phyloP scores from a whole-genome alignment of 37 sponge, comb jelly and placozoan species.

The Hexactinellida sp. region DNA sequence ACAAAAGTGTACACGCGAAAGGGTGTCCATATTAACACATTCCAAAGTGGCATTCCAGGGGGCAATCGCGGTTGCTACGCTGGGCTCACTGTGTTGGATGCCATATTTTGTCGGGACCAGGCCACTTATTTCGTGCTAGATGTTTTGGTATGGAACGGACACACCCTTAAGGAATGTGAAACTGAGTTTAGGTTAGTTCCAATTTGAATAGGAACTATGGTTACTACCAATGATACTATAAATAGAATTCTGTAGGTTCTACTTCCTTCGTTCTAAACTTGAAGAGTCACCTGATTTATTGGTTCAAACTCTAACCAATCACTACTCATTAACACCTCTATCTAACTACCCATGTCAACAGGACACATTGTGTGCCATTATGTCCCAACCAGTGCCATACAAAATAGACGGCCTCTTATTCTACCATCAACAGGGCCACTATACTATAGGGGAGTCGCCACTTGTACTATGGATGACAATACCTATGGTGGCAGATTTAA shows the following conservation, averaged over 20 bases:
- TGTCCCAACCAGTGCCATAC: conserved; percentile 22
- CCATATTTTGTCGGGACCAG: background rate
- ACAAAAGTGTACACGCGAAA: conserved; percentile 62
- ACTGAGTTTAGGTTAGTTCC: conserved; percentile 30
- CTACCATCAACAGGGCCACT: conserved; percentile 73
- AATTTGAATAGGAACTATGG: no score
- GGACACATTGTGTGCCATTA: conserved; percentile 25
- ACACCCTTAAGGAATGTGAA: conserved; percentile 76
- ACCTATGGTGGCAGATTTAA: conserved; percentile 47
- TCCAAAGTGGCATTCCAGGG: conserved; percentile 82
- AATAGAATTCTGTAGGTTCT: conserved; percentile 20
- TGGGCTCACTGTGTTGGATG: background rate
- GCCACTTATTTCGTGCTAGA: conserved; percentile 71
- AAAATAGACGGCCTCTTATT: conserved; percentile 86
- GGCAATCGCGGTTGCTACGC: conserved; percentile 24
- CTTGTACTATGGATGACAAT: conserved; percentile 73
- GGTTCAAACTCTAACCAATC: conserved; percentile 30
- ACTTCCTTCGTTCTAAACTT: conserved; percentile 26
- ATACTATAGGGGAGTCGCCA: conserved; percentile 34
- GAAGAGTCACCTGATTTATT: conserved; percentile 23
- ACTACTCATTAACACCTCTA: conserved; percentile 35
- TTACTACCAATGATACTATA: no score
- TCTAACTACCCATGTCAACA: conserved; percentile 25
- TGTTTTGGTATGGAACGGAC: conserved; percentile 77
- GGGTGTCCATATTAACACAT: conserved; percentile 49